These are phyloP conservation scores for Speoplatyrhinus poulsoni DNA, from an alignment of 2,113 vertebrate genomes.

Conservation along the genomic window DNA sequence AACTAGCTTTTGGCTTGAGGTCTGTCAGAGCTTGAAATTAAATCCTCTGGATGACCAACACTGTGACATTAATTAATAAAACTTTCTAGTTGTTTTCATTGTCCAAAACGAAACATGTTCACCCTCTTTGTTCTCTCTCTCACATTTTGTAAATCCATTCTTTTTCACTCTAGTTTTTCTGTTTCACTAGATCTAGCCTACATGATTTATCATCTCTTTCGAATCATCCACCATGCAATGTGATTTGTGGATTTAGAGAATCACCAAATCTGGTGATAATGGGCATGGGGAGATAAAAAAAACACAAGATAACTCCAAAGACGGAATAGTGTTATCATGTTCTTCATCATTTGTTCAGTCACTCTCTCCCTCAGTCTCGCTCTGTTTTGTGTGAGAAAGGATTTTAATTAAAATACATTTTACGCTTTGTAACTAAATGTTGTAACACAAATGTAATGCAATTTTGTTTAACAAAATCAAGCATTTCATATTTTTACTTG, in stretches of 20 bases:
- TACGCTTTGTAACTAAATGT: no score
- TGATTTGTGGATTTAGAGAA: neutral
- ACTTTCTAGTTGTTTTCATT: no score
- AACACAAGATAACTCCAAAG: neutral
- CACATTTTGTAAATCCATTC: neutral
- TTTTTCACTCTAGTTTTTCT: neutral
- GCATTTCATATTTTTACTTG: neutral
- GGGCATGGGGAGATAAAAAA: no score
- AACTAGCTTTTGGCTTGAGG: no score
- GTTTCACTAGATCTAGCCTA: neutral
- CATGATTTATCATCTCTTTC: neutral
- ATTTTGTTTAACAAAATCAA: neutral
- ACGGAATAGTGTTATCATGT: neutral
- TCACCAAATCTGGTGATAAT: neutral
- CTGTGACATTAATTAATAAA: neutral
- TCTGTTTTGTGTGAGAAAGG: neutral
- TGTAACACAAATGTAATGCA: no score
- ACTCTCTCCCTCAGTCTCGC: neutral
- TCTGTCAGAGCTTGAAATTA: no score
- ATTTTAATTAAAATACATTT: no score
- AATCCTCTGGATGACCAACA: neutral
- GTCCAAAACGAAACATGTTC: no score
- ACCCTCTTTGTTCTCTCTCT: no score
- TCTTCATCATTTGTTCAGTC: neutral
- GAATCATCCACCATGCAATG: conserved; percentile 19